Base-by-base conservation (phyloP, 1,140 invertebrate genomes). In the Megalopta genalis region DNA sequence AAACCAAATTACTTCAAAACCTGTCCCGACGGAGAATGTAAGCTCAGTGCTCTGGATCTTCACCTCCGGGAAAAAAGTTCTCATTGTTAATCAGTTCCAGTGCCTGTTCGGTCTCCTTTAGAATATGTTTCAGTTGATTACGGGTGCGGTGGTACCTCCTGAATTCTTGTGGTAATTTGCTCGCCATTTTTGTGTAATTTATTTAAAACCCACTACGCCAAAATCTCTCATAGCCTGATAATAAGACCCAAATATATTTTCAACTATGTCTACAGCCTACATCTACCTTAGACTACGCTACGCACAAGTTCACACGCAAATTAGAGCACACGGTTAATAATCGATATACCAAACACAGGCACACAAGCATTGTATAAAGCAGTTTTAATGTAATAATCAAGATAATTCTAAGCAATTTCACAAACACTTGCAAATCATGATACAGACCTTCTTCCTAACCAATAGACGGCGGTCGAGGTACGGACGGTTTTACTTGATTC, bases 51-150 rank as follows among this genome's bases (percentile, higher is more conserved):
- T 72, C 37, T 18, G 9, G 27, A 79, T 23, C 69, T 32, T 93
- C 93, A 96, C 96, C 95, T 91, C 93, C 94, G 60, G 94, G 93
- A 85, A 96, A 94, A 67, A 96, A 94, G 73, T 94, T 94, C 86
- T 93, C 93, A 69, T 93, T 90, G 60, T 93, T 94, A 77, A 96
- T 95, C 68, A 95, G 94, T 77, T 95, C 93, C 64, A 96, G 92
- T 10, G 95, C 94, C 81, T 93, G 92, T 84, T 94, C 93, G 4
- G 96, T 97, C 89, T 96, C 95, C 10, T 93, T 93, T 59, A 96
- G 93, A 67, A 96, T 94, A 49, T 94, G 91, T 60, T 91, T 86
- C 18, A 95, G 86, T 14, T 94, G 93, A 84, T 92, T 91, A 23
- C 93, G 85, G 86, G 95, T 92, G 46, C 92, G 86, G 27, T 93